Evolutionary conservation across 1,140 invertebrate genomes (phyloP).

Genomic region (Solen grandis): DNA sequence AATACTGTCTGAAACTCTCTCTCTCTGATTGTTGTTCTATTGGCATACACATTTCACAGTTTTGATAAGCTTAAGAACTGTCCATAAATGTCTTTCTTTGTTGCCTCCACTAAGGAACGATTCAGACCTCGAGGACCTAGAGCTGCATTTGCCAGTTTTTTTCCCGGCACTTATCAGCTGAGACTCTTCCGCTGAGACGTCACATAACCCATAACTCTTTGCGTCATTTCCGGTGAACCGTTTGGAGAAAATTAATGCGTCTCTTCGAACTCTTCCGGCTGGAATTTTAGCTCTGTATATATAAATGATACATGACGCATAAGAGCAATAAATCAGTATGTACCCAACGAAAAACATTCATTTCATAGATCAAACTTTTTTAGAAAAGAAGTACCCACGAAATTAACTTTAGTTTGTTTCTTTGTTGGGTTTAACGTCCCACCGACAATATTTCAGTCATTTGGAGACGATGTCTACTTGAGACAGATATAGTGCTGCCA

Average conservation of each 20-base stretch:
- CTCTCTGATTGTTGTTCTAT: too few species aligned
- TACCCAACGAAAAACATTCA: too few species aligned
- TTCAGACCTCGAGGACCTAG: not conserved
- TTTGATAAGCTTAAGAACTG: not conserved
- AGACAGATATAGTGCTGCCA: too few species aligned
- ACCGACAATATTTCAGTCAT: too few species aligned
- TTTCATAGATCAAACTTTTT: too few species aligned
- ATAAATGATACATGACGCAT: too few species aligned
- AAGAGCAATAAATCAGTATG: too few species aligned
- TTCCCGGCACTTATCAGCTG: not conserved
- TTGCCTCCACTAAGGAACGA: not conserved
- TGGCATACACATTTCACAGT: not conserved
- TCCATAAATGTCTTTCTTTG: not conserved
- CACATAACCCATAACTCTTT: not conserved
- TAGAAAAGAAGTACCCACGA: too few species aligned
- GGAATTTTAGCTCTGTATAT: constrained; percentile 41
- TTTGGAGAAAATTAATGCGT: constrained; percentile 31
- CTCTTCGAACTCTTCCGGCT: constrained; percentile 12
- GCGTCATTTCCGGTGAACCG: constrained; percentile 9
- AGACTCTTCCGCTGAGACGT: not conserved
- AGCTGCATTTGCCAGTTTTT: not conserved
- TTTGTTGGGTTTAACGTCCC: too few species aligned
- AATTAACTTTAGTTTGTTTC: too few species aligned
- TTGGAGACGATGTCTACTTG: too few species aligned
- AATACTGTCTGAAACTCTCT: too few species aligned